Evolutionary conservation across 1,140 invertebrate genomes (phyloP), one percentile per base, ranked within the genome.

Genomic region (Mylabris phalerata): DNA sequence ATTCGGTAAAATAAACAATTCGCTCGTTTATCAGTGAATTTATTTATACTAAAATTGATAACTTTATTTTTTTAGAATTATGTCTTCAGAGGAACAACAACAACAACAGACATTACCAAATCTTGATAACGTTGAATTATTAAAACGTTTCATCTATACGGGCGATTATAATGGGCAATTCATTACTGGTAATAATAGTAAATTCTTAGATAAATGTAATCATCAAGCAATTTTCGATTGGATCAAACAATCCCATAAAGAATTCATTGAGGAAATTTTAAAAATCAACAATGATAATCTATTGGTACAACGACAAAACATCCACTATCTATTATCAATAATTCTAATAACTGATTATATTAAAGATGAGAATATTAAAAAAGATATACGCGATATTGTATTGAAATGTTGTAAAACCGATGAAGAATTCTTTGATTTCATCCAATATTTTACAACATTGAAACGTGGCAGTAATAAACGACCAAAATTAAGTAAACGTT

Each of bases 361-460:
- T 5, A 3, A 32, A 32, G 32, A 32, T 32, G 32, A 32, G 32
- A 19, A 32, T 7, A 32, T 32, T 32, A 32, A 32, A 32, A 32
- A 32, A 7, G 32, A 19, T 19, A 32, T 32, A 32, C 32, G 32
- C 7, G 32, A 32, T 5, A 4, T 39, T 66, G 80, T 10, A 59
- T 71, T 44, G 66, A 73, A 56, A 66, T 82, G 10, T 81, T 78
- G 58, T 32, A 70, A 70, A 39, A 64, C 69, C 2, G 73, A 80
- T n/a, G 62, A 78, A 48, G 73, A 82, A 47, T 78, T 85, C 50
- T 79, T 84, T 65, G 69, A 77, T 13, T 84, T 84, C 57, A 71
- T 81, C 6, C 77, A 78, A 63, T 82, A 78, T 32, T 32, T 32
- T 32, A 5, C 32, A 32, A 32, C 62, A 69, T 69, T 49, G 75